Evolutionary conservation across 2,888 invertebrate genomes (phyloP).

Genomic region (Drosophila formosana): DNA sequence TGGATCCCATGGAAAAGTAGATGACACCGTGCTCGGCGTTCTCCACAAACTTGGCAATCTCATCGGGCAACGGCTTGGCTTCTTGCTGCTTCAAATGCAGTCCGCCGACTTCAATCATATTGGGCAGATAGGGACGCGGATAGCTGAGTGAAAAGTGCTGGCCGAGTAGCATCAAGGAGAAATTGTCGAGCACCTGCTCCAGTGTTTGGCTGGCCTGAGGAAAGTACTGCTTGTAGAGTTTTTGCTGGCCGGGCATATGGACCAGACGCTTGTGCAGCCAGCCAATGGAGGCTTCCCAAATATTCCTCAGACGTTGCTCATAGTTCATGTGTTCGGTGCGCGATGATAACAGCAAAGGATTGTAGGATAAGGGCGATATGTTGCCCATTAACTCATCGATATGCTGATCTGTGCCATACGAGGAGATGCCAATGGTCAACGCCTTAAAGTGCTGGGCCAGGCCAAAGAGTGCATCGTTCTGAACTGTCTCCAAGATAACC

Average conservation of each 20-base stretch:
- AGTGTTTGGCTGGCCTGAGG: slow-evolving; percentile 57
- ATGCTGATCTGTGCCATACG: slow-evolving; percentile 73
- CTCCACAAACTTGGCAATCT: slow-evolving; percentile 83
- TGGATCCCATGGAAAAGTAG: slow-evolving; percentile 86
- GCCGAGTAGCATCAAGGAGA: slow-evolving; percentile 81
- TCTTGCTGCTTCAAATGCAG: slow-evolving; percentile 78
- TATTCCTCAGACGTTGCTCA: slow-evolving; percentile 79
- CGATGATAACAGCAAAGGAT: slow-evolving; percentile 73
- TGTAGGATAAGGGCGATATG: slow-evolving; percentile 80
- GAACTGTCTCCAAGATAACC: slow-evolving; percentile 82
- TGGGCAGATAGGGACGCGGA: slow-evolving; percentile 82
- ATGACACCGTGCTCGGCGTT: slow-evolving; percentile 84
- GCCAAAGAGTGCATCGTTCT: slow-evolving; percentile 83
- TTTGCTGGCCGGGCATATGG: slow-evolving; percentile 71
- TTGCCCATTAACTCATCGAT: slow-evolving; percentile 79
- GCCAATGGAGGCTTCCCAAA: slow-evolving; percentile 55
- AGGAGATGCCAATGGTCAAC: slow-evolving; percentile 74
- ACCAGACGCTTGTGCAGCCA: slow-evolving; percentile 60
- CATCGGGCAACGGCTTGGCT: slow-evolving; percentile 71
- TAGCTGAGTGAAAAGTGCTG: slow-evolving; percentile 80
- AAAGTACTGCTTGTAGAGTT: slow-evolving; percentile 68
- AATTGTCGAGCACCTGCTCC: slow-evolving; percentile 68
- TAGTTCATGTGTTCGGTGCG: slow-evolving; percentile 84
- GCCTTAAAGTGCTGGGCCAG: slow-evolving; percentile 78
- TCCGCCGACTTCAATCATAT: slow-evolving; percentile 84